These are phyloP conservation scores for Cariama cristata DNA, from an alignment of 2,113 vertebrate species.

Conservation along the genomic window DNA sequence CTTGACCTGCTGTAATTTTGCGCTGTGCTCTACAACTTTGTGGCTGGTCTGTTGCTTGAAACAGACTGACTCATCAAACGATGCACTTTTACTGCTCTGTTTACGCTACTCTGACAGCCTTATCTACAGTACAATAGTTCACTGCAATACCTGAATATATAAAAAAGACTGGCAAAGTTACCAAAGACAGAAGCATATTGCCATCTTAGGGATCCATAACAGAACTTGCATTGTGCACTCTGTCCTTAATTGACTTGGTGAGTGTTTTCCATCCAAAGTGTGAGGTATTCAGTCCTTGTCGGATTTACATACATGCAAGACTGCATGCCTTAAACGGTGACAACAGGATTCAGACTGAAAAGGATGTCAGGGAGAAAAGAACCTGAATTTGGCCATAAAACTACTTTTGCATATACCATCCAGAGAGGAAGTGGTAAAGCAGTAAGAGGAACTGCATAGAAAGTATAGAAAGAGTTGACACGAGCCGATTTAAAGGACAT, in stretches of 20 bases:
- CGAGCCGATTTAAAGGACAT: neutral
- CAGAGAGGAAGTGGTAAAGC: neutral
- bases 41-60: constrained; percentile 34
- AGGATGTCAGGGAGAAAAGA: constrained; percentile 6
- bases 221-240: neutral
- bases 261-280: neutral
- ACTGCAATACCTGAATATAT: neutral
- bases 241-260: neutral
- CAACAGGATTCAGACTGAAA: neutral
- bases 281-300: neutral
- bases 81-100: constrained; percentile 47
- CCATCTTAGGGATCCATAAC: neutral
- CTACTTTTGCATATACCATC: neutral
- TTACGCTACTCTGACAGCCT: constrained; percentile 17
- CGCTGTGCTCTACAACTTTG: neutral
- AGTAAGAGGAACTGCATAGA: neutral
- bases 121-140: constrained; percentile 51
- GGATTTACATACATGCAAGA: neutral
- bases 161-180: neutral
- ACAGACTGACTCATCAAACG: constrained; percentile 55
- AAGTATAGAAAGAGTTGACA: neutral
- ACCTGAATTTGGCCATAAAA: constrained; percentile 17
- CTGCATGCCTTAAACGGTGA: no score
- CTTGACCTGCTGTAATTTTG: constrained; percentile 16
- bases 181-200: neutral